A percentile compares a stretch with the other conserved stretches of the same genome.
phyloP scores from a whole-genome alignment of 1,140 invertebrate species.

The Platorchestia sp. region DNA sequence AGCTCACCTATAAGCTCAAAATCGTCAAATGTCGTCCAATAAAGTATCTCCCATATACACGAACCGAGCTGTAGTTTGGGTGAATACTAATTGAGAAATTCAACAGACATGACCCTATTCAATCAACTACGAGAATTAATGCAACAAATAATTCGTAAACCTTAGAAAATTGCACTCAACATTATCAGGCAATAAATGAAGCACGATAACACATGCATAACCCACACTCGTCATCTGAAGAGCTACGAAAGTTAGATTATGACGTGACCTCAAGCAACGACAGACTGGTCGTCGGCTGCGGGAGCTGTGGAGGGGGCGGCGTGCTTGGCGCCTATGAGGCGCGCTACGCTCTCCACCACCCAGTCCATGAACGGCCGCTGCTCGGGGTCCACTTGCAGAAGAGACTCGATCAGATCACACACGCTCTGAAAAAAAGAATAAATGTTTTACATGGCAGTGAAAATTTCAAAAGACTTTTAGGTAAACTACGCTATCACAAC shows the following conservation, averaged over 20 bases:
- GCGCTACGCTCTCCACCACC: conserved; percentile 51
- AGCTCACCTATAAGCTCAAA: too few species aligned
- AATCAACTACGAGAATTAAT: not conserved
- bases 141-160: not conserved
- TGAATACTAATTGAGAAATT: not conserved
- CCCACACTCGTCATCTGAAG: not conserved
- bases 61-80: not conserved
- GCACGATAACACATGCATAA: not conserved
- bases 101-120: not conserved
- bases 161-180: not conserved
- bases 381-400: conserved; percentile 56
- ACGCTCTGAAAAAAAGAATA: conserved; percentile 67
- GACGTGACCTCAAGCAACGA: not conserved
- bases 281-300: conserved; percentile 10
- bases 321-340: not conserved
- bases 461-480: too few species aligned
- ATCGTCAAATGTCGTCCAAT: too few species aligned
- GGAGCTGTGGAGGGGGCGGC: not conserved
- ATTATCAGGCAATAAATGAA: not conserved
- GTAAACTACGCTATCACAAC: too few species aligned
- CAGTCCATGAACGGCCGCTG: conserved; percentile 58
- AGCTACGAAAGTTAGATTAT: not conserved
- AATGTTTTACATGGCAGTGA: too few species aligned
- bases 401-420: conserved; percentile 24
- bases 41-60: too few species aligned